Conservation (phyloP, 2,888 invertebrate genomes). For the Conchocele bisecta region DNA sequence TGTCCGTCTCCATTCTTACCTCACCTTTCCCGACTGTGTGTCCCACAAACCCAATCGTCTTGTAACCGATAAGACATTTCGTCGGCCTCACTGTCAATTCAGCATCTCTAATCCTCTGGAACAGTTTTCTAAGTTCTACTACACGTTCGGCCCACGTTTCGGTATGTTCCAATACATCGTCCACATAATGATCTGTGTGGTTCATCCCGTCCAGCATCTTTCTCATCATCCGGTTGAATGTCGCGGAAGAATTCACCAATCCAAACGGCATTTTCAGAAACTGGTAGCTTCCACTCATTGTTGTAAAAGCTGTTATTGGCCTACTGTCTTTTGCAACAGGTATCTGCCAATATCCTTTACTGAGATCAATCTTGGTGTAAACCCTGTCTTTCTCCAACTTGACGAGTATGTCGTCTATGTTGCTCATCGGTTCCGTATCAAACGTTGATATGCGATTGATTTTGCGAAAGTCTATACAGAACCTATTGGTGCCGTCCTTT, state of each 20-base stretch:
- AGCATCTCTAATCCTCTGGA: conserved; percentile 2
- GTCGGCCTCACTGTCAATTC: conserved; percentile 19
- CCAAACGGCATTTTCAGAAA: conserved; percentile 17
- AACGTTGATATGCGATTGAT: neutral
- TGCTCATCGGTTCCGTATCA: conserved; percentile 3
- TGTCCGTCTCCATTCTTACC: conserved; percentile 10
- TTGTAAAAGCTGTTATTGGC: neutral
- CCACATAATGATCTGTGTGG: conserved; percentile 6
- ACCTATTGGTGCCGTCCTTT: neutral
- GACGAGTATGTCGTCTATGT: neutral
- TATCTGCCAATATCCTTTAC: conserved; percentile 1
- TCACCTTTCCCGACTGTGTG: conserved; percentile 22
- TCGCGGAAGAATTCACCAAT: conserved; percentile 13
- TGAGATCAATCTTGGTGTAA: neutral
- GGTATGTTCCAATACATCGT: conserved; percentile 9
- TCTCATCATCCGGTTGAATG: conserved; percentile 29
- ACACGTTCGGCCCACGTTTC: conserved; percentile 16
- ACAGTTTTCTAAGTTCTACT: neutral
- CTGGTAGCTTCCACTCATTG: neutral
- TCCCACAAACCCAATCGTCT: conserved; percentile 15
- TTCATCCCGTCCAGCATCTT: neutral
- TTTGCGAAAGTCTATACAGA: neutral
- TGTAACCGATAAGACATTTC: conserved; percentile 17
- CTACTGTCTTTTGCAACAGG: neutral
- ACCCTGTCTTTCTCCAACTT: neutral